A percentile compares a stretch with the other conserved stretches of the same genome.
phyloP scores from a whole-genome alignment of 2,113 vertebrate genomes.

The Recurvirostra avosetta region DNA sequence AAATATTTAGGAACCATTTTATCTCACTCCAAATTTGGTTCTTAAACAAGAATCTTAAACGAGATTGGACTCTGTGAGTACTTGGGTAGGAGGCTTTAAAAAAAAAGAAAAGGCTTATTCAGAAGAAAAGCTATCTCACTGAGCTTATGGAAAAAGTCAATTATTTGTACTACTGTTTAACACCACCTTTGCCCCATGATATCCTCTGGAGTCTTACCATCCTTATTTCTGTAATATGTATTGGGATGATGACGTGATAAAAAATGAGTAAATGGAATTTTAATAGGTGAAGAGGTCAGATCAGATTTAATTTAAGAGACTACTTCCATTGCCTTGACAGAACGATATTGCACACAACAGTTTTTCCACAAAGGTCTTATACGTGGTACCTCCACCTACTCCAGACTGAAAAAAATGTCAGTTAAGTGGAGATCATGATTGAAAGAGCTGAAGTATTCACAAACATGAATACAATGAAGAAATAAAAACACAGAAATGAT shows the following conservation, averaged over 20 bases:
- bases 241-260: background rate
- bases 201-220: background rate
- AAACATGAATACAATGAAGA: background rate
- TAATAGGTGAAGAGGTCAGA: background rate
- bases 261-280: background rate
- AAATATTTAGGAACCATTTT: background rate
- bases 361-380: background rate
- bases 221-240: background rate
- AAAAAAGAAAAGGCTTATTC: background rate
- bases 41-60: background rate
- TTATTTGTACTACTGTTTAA: background rate
- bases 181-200: background rate
- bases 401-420: background rate
- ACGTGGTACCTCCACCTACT: background rate
- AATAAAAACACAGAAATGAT: fast-evolving
- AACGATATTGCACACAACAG: background rate
- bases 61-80: background rate
- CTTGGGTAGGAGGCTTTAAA: background rate
- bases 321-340: background rate
- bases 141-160: background rate
- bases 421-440: background rate
- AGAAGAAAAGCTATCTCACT: background rate
- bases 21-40: background rate
- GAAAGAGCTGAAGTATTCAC: background rate
- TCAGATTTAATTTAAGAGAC: background rate